These are phyloP conservation scores for Catocala fraxini DNA, from an alignment of 2,888 invertebrate genomes.

Conservation along the genomic window DNA sequence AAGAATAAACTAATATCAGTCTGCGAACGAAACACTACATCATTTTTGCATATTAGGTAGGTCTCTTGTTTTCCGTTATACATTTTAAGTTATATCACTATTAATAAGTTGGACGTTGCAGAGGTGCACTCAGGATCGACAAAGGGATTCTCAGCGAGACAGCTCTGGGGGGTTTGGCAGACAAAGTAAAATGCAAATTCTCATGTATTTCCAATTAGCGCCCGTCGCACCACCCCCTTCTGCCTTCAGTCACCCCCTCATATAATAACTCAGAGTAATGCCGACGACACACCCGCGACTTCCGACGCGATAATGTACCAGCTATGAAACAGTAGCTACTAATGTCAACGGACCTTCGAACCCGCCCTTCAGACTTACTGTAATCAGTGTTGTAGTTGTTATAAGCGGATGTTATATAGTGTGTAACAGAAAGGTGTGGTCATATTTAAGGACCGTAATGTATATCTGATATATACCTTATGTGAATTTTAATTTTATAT, in stretches of 20 bases:
- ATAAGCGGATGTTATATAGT: too few relatives aligned
- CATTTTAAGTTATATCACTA: conserved; percentile 26
- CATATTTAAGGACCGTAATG: too few relatives aligned
- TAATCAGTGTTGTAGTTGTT: too few relatives aligned
- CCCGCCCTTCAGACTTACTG: too few relatives aligned
- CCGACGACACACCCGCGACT: conserved; percentile 19
- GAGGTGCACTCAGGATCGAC: conserved; percentile 54
- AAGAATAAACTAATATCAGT: conserved; percentile 1
- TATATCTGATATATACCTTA: too few relatives aligned
- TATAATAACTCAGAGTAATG: conserved; percentile 53
- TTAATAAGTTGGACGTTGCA: conserved; percentile 32
- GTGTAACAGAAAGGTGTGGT: too few relatives aligned
- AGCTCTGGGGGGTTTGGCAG: conserved; percentile 67
- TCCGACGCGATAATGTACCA: conserved; percentile 5
- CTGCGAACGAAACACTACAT: not conserved
- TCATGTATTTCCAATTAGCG: conserved; percentile 85
- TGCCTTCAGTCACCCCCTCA: conserved; percentile 32
- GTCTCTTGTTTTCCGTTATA: conserved; percentile 16
- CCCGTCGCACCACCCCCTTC: conserved; percentile 38
- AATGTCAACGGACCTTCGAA: too few relatives aligned
- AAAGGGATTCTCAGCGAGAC: conserved; percentile 66
- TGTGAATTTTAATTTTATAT: too few relatives aligned
- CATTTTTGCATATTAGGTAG: not conserved
- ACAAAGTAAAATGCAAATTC: conserved; percentile 85
- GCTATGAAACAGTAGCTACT: conserved; percentile 7